Evolutionary conservation across 64 coral and sea anemone species (phyloP), one percentile per base, ranked within the genome.

Genomic region (Montipora sp.): DNA sequence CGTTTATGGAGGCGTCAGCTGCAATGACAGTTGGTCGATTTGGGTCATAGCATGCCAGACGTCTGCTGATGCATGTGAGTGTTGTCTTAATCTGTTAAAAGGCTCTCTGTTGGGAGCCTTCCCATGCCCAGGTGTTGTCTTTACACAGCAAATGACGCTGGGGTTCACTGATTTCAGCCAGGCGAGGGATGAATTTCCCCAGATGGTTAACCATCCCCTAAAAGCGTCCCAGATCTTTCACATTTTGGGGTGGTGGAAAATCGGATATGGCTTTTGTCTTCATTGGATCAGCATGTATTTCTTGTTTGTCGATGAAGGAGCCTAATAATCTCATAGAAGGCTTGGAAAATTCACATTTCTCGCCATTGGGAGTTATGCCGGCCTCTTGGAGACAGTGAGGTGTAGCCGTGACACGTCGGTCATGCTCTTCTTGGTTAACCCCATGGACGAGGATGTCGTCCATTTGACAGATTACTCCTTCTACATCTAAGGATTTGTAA

Each of bases 251-350:
- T 57, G 6, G 0, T 11, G 53, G 3, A 11, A 57, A 57, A 8
- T 57, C 7, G 53, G 53, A 8, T 6, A 57, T 57, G 53, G 53
- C 4, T 8, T 11, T 57, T 12, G 66, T 58, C 88, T 86, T 89
- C 20, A 50, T 74, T 63, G 81, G 87, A 59, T 90, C 87, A 61
- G 78, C 80, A 70, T 60, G 67, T 15, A 93, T 82, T 65, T 48
- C 92, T n/a, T 82, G 50, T 67, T 59, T 53, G 2, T 84, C 78
- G 13, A 94, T 80, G 43, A 94, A 75, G 78, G 79, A 55, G 19
- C 86, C 86, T 22, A 94, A 77, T 47, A 94, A 94, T 87, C 71
- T 94, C 9, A 94, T 67, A 24, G 79, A 75, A 5, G 65, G 47
- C 27, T 92, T 87, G 59, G 15, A 92, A 75, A 57, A 57, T 57